phyloP scores from a whole-genome alignment of 2,797 vertebrate species.

The Rhinichthys osculus region DNA sequence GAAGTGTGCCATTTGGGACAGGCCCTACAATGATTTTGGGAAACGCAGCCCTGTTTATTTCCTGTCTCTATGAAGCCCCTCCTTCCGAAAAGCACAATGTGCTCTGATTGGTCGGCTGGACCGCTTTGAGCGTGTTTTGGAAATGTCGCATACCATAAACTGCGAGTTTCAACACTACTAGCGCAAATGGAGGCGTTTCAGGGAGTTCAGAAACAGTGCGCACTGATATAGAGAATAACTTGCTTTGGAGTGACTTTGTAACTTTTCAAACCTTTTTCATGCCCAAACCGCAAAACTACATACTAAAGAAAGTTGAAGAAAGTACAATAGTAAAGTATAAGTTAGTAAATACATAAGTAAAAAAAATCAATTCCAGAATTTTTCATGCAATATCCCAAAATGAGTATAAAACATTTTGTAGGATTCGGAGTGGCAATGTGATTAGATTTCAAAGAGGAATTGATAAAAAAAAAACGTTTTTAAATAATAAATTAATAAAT shows the following conservation, averaged over 20 bases:
- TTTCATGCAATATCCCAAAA: background rate
- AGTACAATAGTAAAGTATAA: background rate
- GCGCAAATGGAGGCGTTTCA: background rate
- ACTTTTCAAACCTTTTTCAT: background rate
- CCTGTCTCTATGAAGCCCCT: background rate
- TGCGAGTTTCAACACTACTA: background rate
- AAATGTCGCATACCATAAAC: background rate
- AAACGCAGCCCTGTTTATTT: background rate
- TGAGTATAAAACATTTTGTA: background rate
- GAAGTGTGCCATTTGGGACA: too few species aligned
- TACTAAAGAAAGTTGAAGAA: background rate
- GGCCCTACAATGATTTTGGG: too few species aligned
- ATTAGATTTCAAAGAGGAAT: background rate
- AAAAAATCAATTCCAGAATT: background rate
- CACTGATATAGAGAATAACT: background rate
- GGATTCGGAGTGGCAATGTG: background rate
- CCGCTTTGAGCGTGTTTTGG: background rate
- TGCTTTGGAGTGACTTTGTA: background rate
- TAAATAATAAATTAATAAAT: background rate
- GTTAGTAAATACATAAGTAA: too few species aligned
- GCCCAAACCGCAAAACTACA: background rate
- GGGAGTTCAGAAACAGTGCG: background rate
- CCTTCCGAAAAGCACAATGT: background rate
- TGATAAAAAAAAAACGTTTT: background rate
- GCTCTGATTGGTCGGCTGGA: background rate